Evolutionary conservation across 2,888 invertebrate species (phyloP).

Genomic region (Penaeus monodon): DNA sequence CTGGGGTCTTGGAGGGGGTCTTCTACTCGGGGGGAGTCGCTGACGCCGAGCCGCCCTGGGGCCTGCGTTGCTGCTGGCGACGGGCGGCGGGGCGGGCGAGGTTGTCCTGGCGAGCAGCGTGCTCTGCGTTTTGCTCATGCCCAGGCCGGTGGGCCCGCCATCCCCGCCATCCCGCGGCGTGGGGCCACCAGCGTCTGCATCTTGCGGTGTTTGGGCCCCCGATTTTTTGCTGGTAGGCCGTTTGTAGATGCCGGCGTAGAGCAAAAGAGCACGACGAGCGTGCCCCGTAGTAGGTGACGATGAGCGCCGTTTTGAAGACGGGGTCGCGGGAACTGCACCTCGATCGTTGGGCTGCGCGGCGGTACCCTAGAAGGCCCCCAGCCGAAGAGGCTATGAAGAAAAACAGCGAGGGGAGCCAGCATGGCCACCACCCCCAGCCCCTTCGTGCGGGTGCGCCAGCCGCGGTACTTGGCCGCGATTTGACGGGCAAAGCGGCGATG

Average conservation of each 20-base stretch:
- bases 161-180: slow-evolving; percentile 83
- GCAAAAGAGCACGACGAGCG: slow-evolving; percentile 91
- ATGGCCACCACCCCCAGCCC: slow-evolving; percentile 97
- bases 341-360: slow-evolving; percentile 84
- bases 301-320: slow-evolving; percentile 95
- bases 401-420: slow-evolving; percentile 93
- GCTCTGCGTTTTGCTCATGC: slow-evolving; percentile 82
- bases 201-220: slow-evolving; percentile 93
- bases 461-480: slow-evolving; percentile 98
- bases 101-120: slow-evolving; percentile 80
- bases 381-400: slow-evolving; percentile 99
- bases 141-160: slow-evolving; percentile 78
- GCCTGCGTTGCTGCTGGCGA: slow-evolving; percentile 6
- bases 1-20: slow-evolving; percentile 47
- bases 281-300: slow-evolving; percentile 98
- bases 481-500: slow-evolving; percentile 97
- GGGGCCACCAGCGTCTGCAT: slow-evolving; percentile 79
- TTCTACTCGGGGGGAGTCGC: slow-evolving; percentile 52
- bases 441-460: slow-evolving; percentile 94
- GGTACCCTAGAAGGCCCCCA: slow-evolving; percentile 96
- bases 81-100: slow-evolving; percentile 70
- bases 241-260: slow-evolving; percentile 98
- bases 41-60: slow-evolving; percentile 47
- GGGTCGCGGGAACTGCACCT: slow-evolving; percentile 98
- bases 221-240: slow-evolving; percentile 97